Conservation (phyloP, 2,888 invertebrate genomes). For the Hemithea aestivaria region DNA sequence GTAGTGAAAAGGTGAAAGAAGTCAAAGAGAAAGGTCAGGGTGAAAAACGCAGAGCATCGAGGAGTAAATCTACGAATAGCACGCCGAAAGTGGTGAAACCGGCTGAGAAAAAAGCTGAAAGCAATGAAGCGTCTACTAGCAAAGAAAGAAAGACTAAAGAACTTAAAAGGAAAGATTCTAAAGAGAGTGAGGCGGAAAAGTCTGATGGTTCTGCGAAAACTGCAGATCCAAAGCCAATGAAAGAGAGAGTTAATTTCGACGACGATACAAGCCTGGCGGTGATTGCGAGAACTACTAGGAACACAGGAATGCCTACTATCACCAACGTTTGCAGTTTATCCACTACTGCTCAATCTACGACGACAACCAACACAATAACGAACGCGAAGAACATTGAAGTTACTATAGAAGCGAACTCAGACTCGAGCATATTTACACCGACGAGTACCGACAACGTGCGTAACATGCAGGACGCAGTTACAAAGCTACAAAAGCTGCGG, state of each 20-base stretch:
- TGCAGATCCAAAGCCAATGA: slow-evolving; percentile 31
- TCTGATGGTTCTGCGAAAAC: slow-evolving; percentile 11
- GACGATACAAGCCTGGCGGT: slow-evolving; percentile 55
- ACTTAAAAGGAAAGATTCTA: slow-evolving; percentile 27
- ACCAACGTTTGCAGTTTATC: slow-evolving; percentile 58
- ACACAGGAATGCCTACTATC: slow-evolving; percentile 53
- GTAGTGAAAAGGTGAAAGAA: slow-evolving; percentile 20
- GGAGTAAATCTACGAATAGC: slow-evolving; percentile 35
- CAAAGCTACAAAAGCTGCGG: slow-evolving; percentile 48
- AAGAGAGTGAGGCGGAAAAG: slow-evolving; percentile 25
- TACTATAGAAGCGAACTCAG: slow-evolving; percentile 38
- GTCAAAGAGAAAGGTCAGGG: slow-evolving; percentile 31
- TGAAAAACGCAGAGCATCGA: slow-evolving; percentile 43
- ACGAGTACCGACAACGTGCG: slow-evolving; percentile 47
- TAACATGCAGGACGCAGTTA: slow-evolving; percentile 50
- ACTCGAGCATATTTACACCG: slow-evolving; percentile 52
- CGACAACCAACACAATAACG: slow-evolving; percentile 9
- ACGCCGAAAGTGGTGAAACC: slow-evolving; percentile 29
- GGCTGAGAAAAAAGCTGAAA: slow-evolving; percentile 24
- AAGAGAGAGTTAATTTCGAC: slow-evolving; percentile 45
- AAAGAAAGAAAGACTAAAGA: slow-evolving; percentile 33
- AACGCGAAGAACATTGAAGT: slow-evolving; percentile 35
- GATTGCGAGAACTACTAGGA: slow-evolving; percentile 40
- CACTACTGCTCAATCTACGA: slow-evolving; percentile 29
- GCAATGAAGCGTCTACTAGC: slow-evolving; percentile 26